phyloP scores from a whole-genome alignment of 2,888 invertebrate genomes.

The Fabriciana adippe region DNA sequence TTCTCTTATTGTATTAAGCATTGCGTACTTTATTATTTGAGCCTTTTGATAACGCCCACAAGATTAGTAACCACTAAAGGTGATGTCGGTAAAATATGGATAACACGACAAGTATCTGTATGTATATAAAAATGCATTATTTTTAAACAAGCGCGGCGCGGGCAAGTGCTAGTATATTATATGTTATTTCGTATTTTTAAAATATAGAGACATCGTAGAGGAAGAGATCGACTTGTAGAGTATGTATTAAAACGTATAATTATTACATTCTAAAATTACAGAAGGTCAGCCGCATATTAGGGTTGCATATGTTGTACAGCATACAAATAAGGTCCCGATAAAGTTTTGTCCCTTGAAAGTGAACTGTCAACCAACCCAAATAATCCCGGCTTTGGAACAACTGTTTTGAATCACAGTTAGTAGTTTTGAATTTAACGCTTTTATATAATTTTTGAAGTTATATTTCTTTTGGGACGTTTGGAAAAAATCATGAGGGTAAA shows the following conservation, averaged over 20 bases:
- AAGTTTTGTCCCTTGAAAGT: constrained; percentile 59
- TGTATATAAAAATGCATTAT: too few relatives aligned
- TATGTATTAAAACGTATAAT: neutral
- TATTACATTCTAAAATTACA: constrained; percentile 5
- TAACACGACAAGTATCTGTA: neutral
- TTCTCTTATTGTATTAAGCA: too few relatives aligned
- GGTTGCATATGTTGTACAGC: constrained; percentile 42
- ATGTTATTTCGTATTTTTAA: neutral
- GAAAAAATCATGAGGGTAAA: too few relatives aligned
- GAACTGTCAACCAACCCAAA: constrained; percentile 56
- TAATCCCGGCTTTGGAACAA: constrained; percentile 48
- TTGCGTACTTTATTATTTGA: too few relatives aligned
- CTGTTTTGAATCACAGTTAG: neutral
- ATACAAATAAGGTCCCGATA: constrained; percentile 58
- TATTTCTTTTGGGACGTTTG: too few relatives aligned
- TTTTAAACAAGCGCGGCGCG: too few relatives aligned
- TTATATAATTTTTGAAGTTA: too few relatives aligned
- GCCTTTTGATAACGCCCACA: too few relatives aligned
- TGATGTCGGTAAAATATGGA: too few relatives aligned
- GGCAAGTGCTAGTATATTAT: neutral
- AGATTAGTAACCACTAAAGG: too few relatives aligned
- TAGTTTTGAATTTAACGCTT: neutral
- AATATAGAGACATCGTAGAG: too few relatives aligned
- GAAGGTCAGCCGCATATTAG: constrained; percentile 41
- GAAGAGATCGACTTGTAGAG: too few relatives aligned